phyloP scores from a whole-genome alignment of 2,113 vertebrate species.

The Centropus unirufus region DNA sequence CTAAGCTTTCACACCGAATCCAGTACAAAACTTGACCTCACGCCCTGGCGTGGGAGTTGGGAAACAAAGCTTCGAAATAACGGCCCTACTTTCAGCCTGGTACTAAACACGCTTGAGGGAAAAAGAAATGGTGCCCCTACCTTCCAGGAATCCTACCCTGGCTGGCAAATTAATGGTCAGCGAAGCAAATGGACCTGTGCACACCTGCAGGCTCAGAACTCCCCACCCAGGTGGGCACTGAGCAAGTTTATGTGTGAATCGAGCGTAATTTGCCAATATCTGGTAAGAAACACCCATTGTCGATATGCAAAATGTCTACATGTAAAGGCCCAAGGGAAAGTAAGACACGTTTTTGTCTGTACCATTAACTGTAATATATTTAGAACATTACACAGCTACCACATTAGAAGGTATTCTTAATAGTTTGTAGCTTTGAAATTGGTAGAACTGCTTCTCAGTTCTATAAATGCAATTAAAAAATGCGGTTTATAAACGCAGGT shows the following conservation, averaged over 20 bases:
- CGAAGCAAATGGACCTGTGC: fast-evolving
- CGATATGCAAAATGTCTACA: neutral
- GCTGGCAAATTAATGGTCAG: neutral
- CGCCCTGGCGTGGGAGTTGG: neutral
- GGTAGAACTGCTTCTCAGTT: neutral
- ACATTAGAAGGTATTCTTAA: neutral
- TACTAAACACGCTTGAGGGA: neutral
- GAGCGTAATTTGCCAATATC: neutral
- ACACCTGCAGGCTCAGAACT: neutral
- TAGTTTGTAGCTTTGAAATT: neutral
- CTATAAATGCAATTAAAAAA: no score
- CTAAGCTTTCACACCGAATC: neutral
- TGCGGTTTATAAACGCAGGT: no score
- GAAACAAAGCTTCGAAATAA: neutral
- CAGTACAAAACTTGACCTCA: neutral
- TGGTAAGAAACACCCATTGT: neutral
- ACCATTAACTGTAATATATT: neutral
- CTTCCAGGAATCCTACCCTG: neutral
- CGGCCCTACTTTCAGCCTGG: neutral
- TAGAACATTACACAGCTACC: neutral
- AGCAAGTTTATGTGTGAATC: neutral
- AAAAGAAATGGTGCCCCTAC: neutral
- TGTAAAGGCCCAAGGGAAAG: neutral
- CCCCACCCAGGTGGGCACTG: fast-evolving
- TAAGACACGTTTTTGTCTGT: neutral